These are phyloP conservation scores for Scolopax rusticola DNA, from an alignment of 2,797 vertebrate genomes.

Conservation along the genomic window DNA sequence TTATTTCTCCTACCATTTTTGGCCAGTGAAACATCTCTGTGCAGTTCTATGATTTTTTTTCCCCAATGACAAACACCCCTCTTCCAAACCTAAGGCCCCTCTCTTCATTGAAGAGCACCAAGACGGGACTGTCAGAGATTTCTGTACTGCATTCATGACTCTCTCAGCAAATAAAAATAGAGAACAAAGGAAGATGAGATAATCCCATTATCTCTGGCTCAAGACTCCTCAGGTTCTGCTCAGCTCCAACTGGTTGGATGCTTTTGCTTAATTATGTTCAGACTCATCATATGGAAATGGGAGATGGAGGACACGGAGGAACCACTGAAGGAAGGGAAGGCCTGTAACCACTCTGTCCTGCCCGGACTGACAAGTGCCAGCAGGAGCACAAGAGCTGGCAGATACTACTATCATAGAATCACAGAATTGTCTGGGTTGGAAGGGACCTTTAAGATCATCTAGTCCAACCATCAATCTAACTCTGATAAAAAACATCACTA, in stretches of 20 bases:
- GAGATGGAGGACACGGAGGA: background rate
- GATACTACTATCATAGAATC: background rate
- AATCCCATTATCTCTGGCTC: background rate
- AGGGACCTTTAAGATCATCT: too few species aligned
- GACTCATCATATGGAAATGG: background rate
- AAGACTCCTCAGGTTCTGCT: background rate
- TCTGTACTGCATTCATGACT: background rate
- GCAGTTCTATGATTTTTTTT: background rate
- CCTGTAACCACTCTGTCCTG: background rate
- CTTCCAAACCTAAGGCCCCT: background rate
- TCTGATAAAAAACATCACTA: too few species aligned
- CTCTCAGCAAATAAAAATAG: background rate
- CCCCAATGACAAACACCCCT: background rate
- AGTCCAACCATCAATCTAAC: too few species aligned
- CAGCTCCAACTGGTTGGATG: background rate
- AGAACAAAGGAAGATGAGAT: background rate
- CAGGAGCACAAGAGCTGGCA: background rate
- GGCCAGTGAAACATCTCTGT: background rate
- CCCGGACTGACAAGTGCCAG: rapidly evolving
- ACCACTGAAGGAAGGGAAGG: background rate
- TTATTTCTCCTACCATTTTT: background rate
- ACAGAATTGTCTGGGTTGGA: too few species aligned
- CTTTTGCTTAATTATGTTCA: background rate
- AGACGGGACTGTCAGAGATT: background rate
- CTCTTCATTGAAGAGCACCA: background rate